Conservation (phyloP, 2,888 invertebrate genomes). For the Volucella inflata region DNA sequence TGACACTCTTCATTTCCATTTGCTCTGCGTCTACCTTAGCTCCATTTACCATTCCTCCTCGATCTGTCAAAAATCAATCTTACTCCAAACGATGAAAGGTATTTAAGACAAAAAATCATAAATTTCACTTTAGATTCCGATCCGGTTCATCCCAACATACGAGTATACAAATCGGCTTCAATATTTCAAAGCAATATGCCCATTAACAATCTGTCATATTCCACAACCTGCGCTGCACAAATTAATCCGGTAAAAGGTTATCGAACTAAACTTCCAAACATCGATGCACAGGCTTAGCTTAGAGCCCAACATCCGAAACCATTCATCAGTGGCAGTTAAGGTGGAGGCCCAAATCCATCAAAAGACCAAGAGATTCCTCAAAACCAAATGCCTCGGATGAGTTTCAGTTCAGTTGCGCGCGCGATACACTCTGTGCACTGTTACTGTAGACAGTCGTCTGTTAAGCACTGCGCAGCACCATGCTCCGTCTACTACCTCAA, state of each 20-base stretch:
- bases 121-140: conserved; percentile 72
- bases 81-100: conserved; percentile 67
- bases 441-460: conserved; percentile 74
- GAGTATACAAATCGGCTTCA: conserved; percentile 66
- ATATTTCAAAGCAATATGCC: conserved; percentile 64
- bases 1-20: conserved; percentile 12
- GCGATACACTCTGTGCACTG: conserved; percentile 47
- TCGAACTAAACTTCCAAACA: conserved; percentile 67
- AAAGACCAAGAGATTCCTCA: conserved; percentile 76
- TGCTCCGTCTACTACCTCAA: conserved; percentile 29
- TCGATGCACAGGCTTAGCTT: conserved; percentile 60
- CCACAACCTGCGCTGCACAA: conserved; percentile 58
- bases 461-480: conserved; percentile 25
- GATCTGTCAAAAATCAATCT: conserved; percentile 63
- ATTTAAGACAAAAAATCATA: conserved; percentile 66
- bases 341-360: conserved; percentile 83
- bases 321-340: conserved; percentile 84
- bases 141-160: conserved; percentile 64
- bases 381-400: conserved; percentile 47
- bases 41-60: conserved; percentile 1
- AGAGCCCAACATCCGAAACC: conserved; percentile 77
- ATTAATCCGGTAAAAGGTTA: conserved; percentile 73
- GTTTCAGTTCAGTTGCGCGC: conserved; percentile 46
- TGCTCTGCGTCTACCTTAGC: background rate
- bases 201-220: conserved; percentile 75